Conservation (phyloP, 2,797 vertebrate genomes). For the Pangasius macronema region DNA sequence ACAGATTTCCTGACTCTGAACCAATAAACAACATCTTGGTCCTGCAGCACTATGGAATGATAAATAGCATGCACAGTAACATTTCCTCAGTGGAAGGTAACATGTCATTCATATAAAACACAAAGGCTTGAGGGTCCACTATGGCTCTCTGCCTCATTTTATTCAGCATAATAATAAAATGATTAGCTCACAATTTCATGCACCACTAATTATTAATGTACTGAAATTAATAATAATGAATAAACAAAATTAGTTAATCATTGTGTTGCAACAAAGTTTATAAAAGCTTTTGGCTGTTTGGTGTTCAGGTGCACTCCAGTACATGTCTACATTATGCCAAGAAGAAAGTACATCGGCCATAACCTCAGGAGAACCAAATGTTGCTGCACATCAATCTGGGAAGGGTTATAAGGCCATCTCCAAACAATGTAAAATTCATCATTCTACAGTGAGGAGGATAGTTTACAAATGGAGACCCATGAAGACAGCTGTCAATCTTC, state of each 20-base stretch:
- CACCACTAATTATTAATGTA: not conserved
- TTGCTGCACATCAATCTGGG: not conserved
- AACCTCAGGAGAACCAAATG: not conserved
- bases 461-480: no score
- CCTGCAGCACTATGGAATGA: not conserved
- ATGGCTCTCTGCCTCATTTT: no score
- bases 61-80: not conserved
- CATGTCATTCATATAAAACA: not conserved
- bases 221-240: not conserved
- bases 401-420: not conserved
- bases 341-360: no score
- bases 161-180: not conserved
- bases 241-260: no score
- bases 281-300: no score
- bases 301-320: no score
- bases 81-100: not conserved
- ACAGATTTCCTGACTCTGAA: constrained; percentile 54
- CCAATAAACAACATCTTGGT: constrained; percentile 48
- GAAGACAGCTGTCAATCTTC: no score
- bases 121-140: not conserved
- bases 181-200: not conserved
- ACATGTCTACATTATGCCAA: no score
- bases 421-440: no score
- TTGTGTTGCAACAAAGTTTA: no score
- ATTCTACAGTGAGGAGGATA: not conserved